Conservation (phyloP, 2,888 invertebrate species). For the Dilophus febrilis region DNA sequence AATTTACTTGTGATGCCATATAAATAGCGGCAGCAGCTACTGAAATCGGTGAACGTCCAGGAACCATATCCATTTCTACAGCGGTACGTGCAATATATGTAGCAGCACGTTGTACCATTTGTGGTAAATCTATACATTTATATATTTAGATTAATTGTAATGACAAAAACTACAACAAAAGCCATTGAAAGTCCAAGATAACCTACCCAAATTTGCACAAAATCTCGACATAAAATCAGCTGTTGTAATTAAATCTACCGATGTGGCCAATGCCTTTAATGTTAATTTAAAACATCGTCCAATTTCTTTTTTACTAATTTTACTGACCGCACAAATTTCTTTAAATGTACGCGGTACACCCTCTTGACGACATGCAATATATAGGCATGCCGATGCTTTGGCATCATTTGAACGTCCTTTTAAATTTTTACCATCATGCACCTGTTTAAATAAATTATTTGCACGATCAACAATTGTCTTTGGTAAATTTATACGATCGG, state of each 20-base stretch:
- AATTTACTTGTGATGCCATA: slow-evolving; percentile 84
- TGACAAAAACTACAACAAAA: background rate
- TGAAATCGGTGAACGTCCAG: slow-evolving; percentile 94
- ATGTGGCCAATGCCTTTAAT: slow-evolving; percentile 87
- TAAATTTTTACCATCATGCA: slow-evolving; percentile 88
- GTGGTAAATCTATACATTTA: slow-evolving; percentile 39
- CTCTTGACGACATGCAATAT: slow-evolving; percentile 97
- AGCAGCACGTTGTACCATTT: slow-evolving; percentile 81
- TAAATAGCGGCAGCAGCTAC: slow-evolving; percentile 99
- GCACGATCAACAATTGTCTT: slow-evolving; percentile 94
- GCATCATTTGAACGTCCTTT: slow-evolving; percentile 96
- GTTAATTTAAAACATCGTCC: slow-evolving; percentile 96
- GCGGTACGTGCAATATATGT: slow-evolving; percentile 94
- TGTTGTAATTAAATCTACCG: slow-evolving; percentile 92
- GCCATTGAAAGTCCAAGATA: background rate
- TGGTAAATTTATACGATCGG: slow-evolving; percentile 91
- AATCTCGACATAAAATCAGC: slow-evolving; percentile 99
- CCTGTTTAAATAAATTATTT: slow-evolving; percentile 92
- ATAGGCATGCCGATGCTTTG: slow-evolving; percentile 95
- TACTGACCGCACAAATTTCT: slow-evolving; percentile 98
- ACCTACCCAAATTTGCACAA: slow-evolving; percentile 73
- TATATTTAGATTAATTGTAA: background rate
- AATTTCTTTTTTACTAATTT: slow-evolving; percentile 98
- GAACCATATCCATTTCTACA: slow-evolving; percentile 91
- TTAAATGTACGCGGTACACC: slow-evolving; percentile 98